Evolutionary conservation across 2,888 invertebrate species (phyloP).

Genomic region (Brenthis hecate): DNA sequence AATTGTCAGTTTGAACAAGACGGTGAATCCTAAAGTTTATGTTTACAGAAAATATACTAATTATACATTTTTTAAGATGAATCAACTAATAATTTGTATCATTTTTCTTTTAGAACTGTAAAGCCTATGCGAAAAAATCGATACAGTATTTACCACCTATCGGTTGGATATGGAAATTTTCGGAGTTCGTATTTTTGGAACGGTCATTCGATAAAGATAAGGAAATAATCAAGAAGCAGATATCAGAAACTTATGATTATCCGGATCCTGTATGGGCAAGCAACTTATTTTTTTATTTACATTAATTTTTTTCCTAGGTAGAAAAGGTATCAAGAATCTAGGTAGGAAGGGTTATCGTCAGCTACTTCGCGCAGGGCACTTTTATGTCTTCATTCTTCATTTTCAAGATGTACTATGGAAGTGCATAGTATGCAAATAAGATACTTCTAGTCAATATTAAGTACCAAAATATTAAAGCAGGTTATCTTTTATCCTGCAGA

Average conservation of each 20-base stretch:
- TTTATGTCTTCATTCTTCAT: too few relatives aligned
- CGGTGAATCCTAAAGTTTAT: too few relatives aligned
- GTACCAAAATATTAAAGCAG: too few relatives aligned
- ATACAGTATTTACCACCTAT: conserved; percentile 95
- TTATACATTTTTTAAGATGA: not conserved
- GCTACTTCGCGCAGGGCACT: too few relatives aligned
- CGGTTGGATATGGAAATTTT: conserved; percentile 98
- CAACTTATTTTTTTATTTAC: conserved; percentile 25
- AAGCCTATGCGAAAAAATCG: conserved; percentile 96
- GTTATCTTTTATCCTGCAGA: too few relatives aligned
- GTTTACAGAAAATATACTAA: too few relatives aligned
- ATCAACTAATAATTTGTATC: not conserved
- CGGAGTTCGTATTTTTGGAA: conserved; percentile 96
- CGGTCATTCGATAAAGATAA: conserved; percentile 95
- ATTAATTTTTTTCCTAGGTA: not conserved
- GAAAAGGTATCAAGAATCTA: too few relatives aligned
- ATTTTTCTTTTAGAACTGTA: conserved; percentile 88
- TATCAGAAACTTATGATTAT: conserved; percentile 91
- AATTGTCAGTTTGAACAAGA: too few relatives aligned
- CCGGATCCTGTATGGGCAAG: conserved; percentile 95
- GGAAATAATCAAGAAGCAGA: conserved; percentile 89
- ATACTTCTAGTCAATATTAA: too few relatives aligned
- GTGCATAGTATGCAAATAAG: too few relatives aligned
- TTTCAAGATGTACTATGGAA: too few relatives aligned
- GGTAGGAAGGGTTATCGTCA: not conserved